Evolutionary conservation across 2,113 vertebrate genomes (phyloP).

Genomic region (Maylandia zebra): DNA sequence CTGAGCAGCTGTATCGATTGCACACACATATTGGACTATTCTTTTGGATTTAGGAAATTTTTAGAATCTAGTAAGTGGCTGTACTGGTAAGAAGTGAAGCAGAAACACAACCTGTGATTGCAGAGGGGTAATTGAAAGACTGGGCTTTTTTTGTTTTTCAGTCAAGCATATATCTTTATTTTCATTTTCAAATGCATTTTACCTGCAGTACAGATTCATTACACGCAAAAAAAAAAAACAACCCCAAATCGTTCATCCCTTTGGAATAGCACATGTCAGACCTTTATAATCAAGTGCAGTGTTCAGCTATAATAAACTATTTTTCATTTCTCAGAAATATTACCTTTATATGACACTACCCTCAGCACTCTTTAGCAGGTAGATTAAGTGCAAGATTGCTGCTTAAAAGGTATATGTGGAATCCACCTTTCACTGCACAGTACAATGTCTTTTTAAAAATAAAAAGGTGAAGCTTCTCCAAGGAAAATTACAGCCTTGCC

Average conservation of each 20-base stretch:
- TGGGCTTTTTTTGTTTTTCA: background rate
- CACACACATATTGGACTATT: background rate
- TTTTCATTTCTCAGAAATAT: background rate
- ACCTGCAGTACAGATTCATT: background rate
- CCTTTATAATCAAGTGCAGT: background rate
- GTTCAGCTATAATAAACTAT: background rate
- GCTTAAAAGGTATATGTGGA: background rate
- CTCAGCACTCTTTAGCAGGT: background rate
- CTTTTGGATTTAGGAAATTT: background rate
- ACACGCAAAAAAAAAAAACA: accelerated
- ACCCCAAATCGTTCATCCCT: background rate
- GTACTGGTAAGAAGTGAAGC: background rate
- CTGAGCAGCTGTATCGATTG: background rate
- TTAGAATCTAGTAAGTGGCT: background rate
- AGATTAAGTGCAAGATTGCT: background rate
- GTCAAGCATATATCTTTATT: background rate
- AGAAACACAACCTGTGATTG: background rate
- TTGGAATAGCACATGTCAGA: background rate
- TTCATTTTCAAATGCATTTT: background rate
- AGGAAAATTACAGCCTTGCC: background rate
- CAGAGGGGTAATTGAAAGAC: background rate
- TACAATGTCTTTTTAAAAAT: background rate
- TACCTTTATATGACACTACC: background rate
- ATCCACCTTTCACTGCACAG: background rate
- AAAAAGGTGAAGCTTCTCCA: background rate